Conservation (phyloP, 2,113 vertebrate species). For the Hippocampus comes region DNA sequence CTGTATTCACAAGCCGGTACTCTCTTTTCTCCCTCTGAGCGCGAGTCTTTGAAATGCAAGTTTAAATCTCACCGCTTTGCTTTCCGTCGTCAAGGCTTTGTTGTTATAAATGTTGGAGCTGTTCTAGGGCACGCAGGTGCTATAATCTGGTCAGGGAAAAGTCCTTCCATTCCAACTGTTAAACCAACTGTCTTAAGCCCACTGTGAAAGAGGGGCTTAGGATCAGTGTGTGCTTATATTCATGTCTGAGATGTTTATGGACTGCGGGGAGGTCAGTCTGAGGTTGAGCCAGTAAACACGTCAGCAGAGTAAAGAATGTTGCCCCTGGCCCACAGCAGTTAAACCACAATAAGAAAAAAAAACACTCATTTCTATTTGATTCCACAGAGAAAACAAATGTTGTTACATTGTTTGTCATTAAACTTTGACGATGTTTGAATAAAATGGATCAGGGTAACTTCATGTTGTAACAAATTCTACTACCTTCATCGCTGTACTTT, state of each 20-base stretch:
- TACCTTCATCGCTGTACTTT: conserved; percentile 23
- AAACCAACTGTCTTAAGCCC: conserved; percentile 49
- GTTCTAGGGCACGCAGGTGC: conserved; percentile 30
- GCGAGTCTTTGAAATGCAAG: conserved; percentile 15
- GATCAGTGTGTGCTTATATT: conserved; percentile 12
- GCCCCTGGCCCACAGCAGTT: conserved; percentile 23
- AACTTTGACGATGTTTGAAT: not conserved
- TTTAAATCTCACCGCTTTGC: conserved; percentile 3
- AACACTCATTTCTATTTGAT: not conserved
- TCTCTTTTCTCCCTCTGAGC: conserved; percentile 7
- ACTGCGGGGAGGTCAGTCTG: conserved; percentile 41
- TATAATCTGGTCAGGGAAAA: conserved; percentile 20
- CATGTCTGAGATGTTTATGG: conserved; percentile 45
- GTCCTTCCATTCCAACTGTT: conserved; percentile 12
- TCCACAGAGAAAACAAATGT: not conserved
- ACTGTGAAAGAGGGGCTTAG: conserved; percentile 37
- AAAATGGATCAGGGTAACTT: not conserved
- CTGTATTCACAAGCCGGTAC: conserved; percentile 5
- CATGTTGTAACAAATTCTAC: conserved; percentile 9
- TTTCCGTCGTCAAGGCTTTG: conserved; percentile 21
- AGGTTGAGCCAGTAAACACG: conserved; percentile 27
- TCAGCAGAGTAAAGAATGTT: conserved; percentile 28
- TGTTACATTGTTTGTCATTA: not conserved
- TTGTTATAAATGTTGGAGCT: conserved; percentile 22
- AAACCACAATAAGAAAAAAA: conserved; percentile 10